Evolutionary conservation across 2,888 invertebrate genomes (phyloP).

Genomic region (Sturmia bella): DNA sequence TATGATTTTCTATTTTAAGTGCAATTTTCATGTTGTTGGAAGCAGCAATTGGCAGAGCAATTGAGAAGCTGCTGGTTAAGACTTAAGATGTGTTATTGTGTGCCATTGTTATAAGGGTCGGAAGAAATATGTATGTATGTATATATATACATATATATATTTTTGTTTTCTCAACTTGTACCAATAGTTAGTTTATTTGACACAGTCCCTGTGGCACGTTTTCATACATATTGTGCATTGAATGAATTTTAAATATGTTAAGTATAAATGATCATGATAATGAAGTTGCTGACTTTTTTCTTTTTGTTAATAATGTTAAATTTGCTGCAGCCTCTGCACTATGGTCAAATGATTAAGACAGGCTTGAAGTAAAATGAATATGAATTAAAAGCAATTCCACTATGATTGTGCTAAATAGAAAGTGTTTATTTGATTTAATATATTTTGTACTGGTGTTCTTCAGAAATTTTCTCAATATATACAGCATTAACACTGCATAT

Average conservation of each 20-base stretch:
- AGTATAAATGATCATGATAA: constrained; percentile 36
- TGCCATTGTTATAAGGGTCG: constrained; percentile 22
- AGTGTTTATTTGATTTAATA: too few species aligned
- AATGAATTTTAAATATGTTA: constrained; percentile 58
- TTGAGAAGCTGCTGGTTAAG: constrained; percentile 42
- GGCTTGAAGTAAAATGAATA: background rate
- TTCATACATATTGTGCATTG: constrained; percentile 53
- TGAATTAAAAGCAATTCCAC: background rate
- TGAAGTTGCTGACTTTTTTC: constrained; percentile 31
- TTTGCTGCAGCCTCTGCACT: constrained; percentile 16
- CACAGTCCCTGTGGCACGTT: constrained; percentile 70
- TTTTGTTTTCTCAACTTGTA: constrained; percentile 38
- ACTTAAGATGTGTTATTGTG: constrained; percentile 35
- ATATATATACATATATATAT: too few species aligned
- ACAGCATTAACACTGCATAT: too few species aligned
- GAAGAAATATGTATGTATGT: constrained; percentile 18
- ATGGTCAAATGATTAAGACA: background rate
- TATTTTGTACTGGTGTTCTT: too few species aligned
- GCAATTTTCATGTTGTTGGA: constrained; percentile 50
- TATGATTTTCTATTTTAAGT: constrained; percentile 58
- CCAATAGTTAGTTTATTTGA: constrained; percentile 68
- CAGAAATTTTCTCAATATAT: too few species aligned
- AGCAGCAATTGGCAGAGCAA: constrained; percentile 55
- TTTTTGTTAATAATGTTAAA: constrained; percentile 27
- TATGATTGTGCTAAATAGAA: too few species aligned